Percentiles rank a stretch among this genome's conserved stretches.
phyloP scores from a whole-genome alignment of 2,888 invertebrate genomes.

The Geophilus truncorum region DNA sequence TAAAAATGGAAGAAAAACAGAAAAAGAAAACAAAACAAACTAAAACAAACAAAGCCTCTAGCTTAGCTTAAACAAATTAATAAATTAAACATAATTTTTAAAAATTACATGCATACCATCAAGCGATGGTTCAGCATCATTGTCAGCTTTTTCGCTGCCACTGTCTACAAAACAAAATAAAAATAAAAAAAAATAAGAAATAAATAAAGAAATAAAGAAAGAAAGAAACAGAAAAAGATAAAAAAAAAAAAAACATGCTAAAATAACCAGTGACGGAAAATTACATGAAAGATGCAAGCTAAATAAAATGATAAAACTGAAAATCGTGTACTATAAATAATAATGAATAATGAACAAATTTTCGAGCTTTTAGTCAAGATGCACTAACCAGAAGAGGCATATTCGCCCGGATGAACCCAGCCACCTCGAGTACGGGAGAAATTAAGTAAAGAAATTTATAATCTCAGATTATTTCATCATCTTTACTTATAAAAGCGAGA shows the following conservation, averaged over 20 bases:
- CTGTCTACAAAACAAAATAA: slow-evolving; percentile 32
- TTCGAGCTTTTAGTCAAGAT: slow-evolving; percentile 31
- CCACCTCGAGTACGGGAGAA: slow-evolving; percentile 61
- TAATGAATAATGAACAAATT: slow-evolving; percentile 34
- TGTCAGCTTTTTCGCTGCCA: slow-evolving; percentile 33
- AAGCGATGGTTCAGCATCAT: slow-evolving; percentile 31
- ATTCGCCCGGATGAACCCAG: slow-evolving; percentile 98
- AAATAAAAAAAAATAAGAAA: slow-evolving; percentile 34
- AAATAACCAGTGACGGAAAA: too few relatives aligned
- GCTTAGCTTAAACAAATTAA: background rate
- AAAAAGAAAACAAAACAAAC: background rate
- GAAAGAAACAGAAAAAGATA: slow-evolving; percentile 34
- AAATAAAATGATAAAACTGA: too few relatives aligned
- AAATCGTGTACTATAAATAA: too few relatives aligned
- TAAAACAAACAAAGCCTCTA: background rate
- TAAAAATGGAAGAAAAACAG: background rate
- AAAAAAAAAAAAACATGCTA: slow-evolving; percentile 6
- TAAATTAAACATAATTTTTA: background rate
- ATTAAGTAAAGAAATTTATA: too few relatives aligned
- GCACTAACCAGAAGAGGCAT: slow-evolving; percentile 88
- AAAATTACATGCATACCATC: slow-evolving; percentile 32
- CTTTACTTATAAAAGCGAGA: slow-evolving; percentile 32
- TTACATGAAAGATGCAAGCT: too few relatives aligned
- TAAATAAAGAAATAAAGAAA: slow-evolving; percentile 32
- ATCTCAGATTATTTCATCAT: slow-evolving; percentile 34